A percentile compares a stretch with the other conserved stretches of the same genome.
phyloP scores from a whole-genome alignment of 1,140 invertebrate genomes.

The Sarcophaga peregrina region DNA sequence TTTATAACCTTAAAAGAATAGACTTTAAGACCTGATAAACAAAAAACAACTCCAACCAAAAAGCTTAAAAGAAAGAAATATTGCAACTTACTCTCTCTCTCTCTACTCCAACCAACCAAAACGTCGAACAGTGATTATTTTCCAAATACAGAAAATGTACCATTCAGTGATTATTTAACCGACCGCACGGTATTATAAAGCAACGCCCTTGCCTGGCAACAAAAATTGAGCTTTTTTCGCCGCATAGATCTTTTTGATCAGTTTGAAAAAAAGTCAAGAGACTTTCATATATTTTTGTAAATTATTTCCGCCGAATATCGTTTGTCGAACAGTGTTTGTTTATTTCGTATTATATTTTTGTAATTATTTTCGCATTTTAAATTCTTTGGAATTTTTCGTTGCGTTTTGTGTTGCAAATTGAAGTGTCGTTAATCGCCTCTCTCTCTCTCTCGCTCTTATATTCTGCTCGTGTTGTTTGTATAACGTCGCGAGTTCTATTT shows the following conservation, averaged over 20 bases:
- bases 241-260: neutral
- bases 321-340: neutral
- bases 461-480: neutral
- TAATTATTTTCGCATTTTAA: neutral
- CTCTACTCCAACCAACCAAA: no score
- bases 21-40: neutral
- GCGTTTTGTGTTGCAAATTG: neutral
- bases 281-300: constrained; percentile 12
- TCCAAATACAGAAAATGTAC: neutral
- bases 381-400: neutral
- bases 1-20: neutral
- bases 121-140: neutral
- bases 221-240: neutral
- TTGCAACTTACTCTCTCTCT: neutral
- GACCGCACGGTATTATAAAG: neutral
- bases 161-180: constrained; percentile 1
- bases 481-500: constrained; percentile 1
- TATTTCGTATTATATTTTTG: neutral
- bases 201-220: neutral
- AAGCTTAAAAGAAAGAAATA: neutral
- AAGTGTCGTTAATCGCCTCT: no score
- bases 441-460: no score
- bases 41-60: neutral
- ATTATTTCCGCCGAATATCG: neutral
- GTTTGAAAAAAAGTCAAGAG: neutral